Conservation (phyloP, 2,113 vertebrate genomes). For the Cyanocitta stelleri region DNA sequence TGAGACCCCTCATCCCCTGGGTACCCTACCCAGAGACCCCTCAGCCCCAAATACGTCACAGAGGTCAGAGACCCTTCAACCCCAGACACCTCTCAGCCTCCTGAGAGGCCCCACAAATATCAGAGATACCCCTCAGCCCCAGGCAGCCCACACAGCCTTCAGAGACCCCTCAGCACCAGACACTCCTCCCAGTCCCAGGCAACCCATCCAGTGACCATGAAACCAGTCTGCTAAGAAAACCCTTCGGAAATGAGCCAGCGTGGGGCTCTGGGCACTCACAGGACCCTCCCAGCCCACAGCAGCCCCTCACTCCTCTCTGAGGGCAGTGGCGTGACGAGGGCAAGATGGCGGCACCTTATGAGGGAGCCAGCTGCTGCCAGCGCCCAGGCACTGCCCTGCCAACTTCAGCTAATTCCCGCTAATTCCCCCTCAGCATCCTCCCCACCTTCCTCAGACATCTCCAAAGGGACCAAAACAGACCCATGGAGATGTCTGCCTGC, state of each 20-base stretch:
- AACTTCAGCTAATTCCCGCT: not conserved
- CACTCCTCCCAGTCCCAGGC: not conserved
- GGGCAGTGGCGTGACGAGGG: no score
- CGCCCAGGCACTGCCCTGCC: not conserved
- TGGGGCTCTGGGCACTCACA: not conserved
- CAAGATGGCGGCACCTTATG: fast-evolving
- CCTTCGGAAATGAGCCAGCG: fast-evolving
- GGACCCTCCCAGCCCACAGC: not conserved
- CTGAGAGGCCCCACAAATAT: not conserved
- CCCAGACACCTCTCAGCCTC: not conserved
- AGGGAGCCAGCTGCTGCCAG: not conserved
- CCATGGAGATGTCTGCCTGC: not conserved
- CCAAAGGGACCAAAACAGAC: not conserved
- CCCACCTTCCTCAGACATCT: not conserved
- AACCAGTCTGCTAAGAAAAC: not conserved
- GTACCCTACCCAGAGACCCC: no score
- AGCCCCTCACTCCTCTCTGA: fast-evolving
- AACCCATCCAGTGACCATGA: not conserved
- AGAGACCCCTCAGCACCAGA: not conserved
- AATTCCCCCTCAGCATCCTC: not conserved
- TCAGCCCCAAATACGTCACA: not conserved
- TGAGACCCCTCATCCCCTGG: no score
- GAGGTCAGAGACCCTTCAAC: not conserved
- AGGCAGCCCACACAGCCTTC: not conserved
- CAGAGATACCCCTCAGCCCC: not conserved